A percentile compares a stretch with the other conserved stretches of the same genome.
Conservation (phyloP, 2,113 vertebrate species). For the Antechinus stuartii region DNA sequence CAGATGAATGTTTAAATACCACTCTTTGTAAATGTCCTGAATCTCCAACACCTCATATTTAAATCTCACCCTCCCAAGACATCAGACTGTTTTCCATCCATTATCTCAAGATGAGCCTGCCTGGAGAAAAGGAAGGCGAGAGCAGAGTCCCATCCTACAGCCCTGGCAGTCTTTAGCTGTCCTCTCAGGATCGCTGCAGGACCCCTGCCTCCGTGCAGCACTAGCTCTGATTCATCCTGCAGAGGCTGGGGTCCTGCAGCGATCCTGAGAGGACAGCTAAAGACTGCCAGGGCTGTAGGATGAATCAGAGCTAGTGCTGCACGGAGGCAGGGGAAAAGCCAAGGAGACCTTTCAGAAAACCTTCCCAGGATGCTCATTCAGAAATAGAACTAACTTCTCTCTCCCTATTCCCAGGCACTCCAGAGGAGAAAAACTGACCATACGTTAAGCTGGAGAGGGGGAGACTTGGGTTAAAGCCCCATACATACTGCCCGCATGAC, state of each 20-base stretch:
- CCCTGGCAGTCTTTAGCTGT: neutral
- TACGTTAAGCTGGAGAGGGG: neutral
- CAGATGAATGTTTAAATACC: conserved; percentile 1
- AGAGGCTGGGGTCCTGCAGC: neutral
- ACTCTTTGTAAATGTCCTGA: neutral
- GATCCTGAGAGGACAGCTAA: neutral
- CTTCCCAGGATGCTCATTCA: neutral
- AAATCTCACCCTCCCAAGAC: neutral
- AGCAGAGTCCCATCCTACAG: neutral
- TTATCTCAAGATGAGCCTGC: neutral
- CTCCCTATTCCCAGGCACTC: neutral
- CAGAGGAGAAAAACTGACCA: neutral
- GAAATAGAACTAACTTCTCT: neutral
- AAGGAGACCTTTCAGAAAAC: neutral
- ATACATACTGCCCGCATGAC: neutral
- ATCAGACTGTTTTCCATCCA: neutral
- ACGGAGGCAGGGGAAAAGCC: neutral
- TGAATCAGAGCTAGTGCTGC: neutral
- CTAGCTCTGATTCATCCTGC: neutral
- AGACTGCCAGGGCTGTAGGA: neutral
- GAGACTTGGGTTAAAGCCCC: neutral
- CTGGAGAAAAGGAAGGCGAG: neutral
- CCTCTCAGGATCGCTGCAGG: neutral
- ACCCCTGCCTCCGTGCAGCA: neutral
- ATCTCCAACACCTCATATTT: neutral